Percentiles rank a stretch among this genome's conserved stretches.
Evolutionary conservation across 2,113 vertebrate genomes (phyloP).

Genomic region (Picathartes gymnocephalus): DNA sequence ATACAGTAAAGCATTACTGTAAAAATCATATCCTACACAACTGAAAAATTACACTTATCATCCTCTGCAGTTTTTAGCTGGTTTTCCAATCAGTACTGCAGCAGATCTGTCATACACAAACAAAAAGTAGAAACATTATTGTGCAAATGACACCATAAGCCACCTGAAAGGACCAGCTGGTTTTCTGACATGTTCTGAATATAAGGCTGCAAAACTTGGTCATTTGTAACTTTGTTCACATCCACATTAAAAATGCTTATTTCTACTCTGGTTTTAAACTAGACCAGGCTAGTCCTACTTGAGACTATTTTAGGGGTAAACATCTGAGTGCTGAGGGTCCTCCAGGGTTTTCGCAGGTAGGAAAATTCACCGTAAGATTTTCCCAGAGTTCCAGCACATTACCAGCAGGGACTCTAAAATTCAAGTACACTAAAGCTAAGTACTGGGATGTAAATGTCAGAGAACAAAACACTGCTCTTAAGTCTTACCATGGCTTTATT

Average conservation of each 20-base stretch:
- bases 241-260: background rate
- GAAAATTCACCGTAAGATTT: background rate
- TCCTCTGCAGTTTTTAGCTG: background rate
- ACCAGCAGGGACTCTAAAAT: background rate
- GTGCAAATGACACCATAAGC: background rate
- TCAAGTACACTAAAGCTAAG: background rate
- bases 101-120: background rate
- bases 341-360: background rate
- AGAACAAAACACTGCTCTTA: background rate
- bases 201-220: background rate
- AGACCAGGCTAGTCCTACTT: background rate
- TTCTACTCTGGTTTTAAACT: background rate
- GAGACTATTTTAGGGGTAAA: background rate
- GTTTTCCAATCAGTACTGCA: background rate
- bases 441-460: background rate
- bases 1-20: background rate
- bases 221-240: background rate
- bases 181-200: background rate
- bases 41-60: background rate
- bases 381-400: background rate
- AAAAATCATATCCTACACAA: background rate
- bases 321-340: background rate
- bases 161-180: background rate
- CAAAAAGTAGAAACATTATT: background rate
- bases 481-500: slow-evolving; percentile 93